phyloP scores from a whole-genome alignment of 2,797 vertebrate species.

The Tenualosa thibaudeaui region DNA sequence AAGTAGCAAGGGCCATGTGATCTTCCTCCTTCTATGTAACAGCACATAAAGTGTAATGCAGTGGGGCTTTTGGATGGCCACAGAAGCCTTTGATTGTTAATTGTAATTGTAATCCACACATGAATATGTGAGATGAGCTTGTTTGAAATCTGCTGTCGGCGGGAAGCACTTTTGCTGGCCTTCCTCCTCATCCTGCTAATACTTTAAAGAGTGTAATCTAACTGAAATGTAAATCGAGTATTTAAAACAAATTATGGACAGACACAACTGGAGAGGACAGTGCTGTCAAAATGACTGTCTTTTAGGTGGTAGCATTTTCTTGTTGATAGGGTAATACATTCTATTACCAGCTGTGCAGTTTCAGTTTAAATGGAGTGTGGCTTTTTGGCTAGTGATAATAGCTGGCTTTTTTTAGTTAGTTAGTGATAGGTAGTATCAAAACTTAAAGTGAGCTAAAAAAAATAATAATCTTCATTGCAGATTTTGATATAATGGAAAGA shows the following conservation, averaged over 20 bases:
- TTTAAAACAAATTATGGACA: conserved; percentile 89
- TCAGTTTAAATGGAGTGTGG: conserved; percentile 83
- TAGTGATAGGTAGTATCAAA: neutral
- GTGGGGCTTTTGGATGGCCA: conserved; percentile 77
- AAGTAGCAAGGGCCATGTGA: conserved; percentile 68
- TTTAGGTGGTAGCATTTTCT: conserved; percentile 81
- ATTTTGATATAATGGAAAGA: neutral
- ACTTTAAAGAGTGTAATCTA: conserved; percentile 92
- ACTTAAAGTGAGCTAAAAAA: neutral
- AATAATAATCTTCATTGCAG: neutral
- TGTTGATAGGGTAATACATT: conserved; percentile 80
- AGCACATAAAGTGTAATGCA: conserved; percentile 71
- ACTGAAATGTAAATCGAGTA: conserved; percentile 96
- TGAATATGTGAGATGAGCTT: conserved; percentile 80
- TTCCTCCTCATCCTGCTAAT: conserved; percentile 74
- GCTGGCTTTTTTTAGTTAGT: conserved; percentile 47
- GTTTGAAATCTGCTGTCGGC: conserved; percentile 80
- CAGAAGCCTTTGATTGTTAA: conserved; percentile 85
- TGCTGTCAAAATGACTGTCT: conserved; percentile 76
- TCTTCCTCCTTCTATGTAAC: conserved; percentile 65
- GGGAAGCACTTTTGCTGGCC: conserved; percentile 55
- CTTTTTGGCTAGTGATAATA: conserved; percentile 62
- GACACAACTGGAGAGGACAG: conserved; percentile 79
- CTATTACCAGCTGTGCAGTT: conserved; percentile 71
- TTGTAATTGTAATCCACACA: conserved; percentile 88